Evolutionary conservation across 2,797 vertebrate species (phyloP).

Genomic region (Enoplosus armatus): DNA sequence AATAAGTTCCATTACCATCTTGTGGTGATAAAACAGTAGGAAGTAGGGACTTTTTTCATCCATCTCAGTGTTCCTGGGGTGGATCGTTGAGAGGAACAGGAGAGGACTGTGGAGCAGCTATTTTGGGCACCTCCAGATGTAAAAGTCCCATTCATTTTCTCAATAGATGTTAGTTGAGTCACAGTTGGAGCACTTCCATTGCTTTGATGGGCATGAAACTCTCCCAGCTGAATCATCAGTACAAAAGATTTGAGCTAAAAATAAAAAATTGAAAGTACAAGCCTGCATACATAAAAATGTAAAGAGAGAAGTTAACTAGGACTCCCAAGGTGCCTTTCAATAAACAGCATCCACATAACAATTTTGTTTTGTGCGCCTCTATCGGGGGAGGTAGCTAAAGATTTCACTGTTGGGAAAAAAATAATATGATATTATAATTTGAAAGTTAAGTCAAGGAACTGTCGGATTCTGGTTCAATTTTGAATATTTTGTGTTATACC

Average conservation of each 20-base stretch:
- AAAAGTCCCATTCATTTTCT: conserved; percentile 7
- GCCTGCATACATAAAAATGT: not conserved
- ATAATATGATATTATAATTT: not conserved
- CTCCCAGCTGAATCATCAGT: conserved; percentile 6
- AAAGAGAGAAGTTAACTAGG: not conserved
- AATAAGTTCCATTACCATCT: not conserved
- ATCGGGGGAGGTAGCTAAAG: not conserved
- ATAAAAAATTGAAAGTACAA: not conserved
- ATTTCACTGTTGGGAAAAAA: not conserved
- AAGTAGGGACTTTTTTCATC: not conserved
- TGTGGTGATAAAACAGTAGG: not conserved
- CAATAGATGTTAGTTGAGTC: conserved; percentile 3
- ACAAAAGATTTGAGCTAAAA: not conserved
- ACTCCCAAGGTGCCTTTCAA: not conserved
- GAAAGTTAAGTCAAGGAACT: not conserved
- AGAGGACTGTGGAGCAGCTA: not conserved
- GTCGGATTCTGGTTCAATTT: not conserved
- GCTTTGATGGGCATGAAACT: not conserved
- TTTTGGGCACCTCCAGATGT: conserved; percentile 12
- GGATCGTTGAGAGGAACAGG: not conserved
- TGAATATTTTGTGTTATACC: not conserved
- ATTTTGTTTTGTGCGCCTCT: not conserved
- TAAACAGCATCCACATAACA: not conserved
- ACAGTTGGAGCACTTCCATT: not conserved
- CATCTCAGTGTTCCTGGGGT: not conserved